Evolutionary conservation across 1,140 invertebrate genomes (phyloP).

Genomic region (Aphelinus atriplicis): DNA sequence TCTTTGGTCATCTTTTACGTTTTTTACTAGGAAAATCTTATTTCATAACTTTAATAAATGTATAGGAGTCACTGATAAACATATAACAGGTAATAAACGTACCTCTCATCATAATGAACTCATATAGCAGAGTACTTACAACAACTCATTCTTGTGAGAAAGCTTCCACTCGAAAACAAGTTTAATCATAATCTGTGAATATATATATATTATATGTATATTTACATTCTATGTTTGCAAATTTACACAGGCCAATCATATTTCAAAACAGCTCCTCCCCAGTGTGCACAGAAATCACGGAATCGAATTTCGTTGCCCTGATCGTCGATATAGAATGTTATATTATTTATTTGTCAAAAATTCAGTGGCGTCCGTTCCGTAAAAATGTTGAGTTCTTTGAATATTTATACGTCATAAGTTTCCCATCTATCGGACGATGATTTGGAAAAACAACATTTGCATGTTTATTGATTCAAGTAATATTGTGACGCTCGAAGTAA

Average conservation of each 20-base stretch:
- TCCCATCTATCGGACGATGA: no score
- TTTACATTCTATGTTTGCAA: neutral
- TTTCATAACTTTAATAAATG: no score
- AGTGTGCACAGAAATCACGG: conserved; percentile 40
- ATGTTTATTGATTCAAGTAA: no score
- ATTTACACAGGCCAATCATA: neutral
- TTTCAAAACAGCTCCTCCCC: conserved; percentile 33
- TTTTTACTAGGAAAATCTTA: no score
- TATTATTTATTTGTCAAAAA: neutral
- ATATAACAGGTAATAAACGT: no score
- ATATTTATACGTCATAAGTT: no score
- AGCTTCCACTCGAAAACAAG: conserved; percentile 18
- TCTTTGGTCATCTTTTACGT: no score
- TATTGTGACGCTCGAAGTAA: conserved; percentile 37
- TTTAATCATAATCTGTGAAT: neutral
- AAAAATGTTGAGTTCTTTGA: neutral
- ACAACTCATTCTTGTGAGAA: no score
- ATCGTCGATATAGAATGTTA: conserved; percentile 13
- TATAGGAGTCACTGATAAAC: no score
- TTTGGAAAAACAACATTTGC: no score
- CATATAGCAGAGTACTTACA: no score
- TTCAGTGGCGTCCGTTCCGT: conserved; percentile 33
- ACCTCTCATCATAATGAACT: no score
- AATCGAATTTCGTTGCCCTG: conserved; percentile 30
- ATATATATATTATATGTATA: neutral